Base-by-base conservation (phyloP, 2,113 vertebrate genomes). In the Pseudonaja textilis region DNA sequence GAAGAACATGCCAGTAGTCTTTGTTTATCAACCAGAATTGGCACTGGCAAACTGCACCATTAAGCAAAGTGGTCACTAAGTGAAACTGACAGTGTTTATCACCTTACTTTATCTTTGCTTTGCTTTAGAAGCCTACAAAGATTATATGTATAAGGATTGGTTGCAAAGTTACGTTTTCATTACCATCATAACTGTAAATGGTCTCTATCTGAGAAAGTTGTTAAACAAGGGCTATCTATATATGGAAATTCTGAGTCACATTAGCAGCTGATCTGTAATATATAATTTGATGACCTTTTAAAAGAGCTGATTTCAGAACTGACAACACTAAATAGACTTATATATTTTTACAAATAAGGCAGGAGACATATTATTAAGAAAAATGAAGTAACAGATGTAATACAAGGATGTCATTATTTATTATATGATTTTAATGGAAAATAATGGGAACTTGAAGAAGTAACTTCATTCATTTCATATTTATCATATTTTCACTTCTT, bases 381-480 rank as follows among this genome's bases (percentile, higher is more conserved):
- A 47, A 55, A 25, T 23, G 5, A 59, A 91, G 22, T 45, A 86
- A 50, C 29, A 92, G 55, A 25, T 55, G 16, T n/a, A 57, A 10
- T 42, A 20, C n/a, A 39, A 88, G 5, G 2, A 91, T 0, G 81
- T 47, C 85, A 89, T 57, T 57, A 11, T 2, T 94, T 94, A 93
- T 92, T 52, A 88, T 20, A 81, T 81, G 34, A 39, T 92, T 59
- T 4, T 64, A 88, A 64, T 25, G 59, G 23, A 90, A 81, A 81
- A 18, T 90, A 56, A 34, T 56, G 0, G 87, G 87, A 9, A 91
- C 57, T 90, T 90, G 57, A 87, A 39, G 81, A 92, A 94, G 16
- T 10, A 0, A 25, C 85, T 86, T 54, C 69, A 16, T 61, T 93
- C 90, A 88, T 9, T 88, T 91, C 87, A 91, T 91, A 88, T 96